Evolutionary conservation across 2,113 vertebrate species (phyloP).

Genomic region (Serilophus lunatus): DNA sequence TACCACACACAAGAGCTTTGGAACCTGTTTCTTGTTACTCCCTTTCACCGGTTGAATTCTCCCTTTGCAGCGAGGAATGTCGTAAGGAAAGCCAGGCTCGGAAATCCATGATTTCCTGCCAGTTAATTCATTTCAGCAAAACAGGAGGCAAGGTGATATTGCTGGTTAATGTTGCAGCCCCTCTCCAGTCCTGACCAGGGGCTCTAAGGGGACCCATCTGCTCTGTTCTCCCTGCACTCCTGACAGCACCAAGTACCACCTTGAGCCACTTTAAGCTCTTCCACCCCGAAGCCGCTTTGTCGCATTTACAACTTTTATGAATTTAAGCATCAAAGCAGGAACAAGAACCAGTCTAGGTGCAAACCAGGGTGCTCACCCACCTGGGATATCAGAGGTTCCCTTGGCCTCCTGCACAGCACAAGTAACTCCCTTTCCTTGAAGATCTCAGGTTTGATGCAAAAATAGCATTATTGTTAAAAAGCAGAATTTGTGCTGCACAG

Average conservation of each 20-base stretch:
- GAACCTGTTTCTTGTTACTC: constrained; percentile 64
- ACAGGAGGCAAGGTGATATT: constrained; percentile 52
- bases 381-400: not conserved
- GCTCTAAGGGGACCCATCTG: not conserved
- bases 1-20: not conserved
- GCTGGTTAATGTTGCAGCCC: not conserved
- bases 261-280: constrained; percentile 12
- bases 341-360: not conserved
- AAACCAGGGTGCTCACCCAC: not conserved
- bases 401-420: accelerated
- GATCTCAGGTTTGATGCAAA: not conserved
- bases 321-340: constrained; percentile 25
- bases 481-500: accelerated
- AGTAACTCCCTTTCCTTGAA: accelerated
- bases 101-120: constrained; percentile 71
- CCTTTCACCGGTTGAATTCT: constrained; percentile 20
- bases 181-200: not conserved
- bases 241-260: not conserved
- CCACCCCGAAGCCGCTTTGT: not conserved
- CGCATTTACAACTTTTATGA: not conserved
- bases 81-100: constrained; percentile 10
- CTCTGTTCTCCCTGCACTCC: not conserved
- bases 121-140: constrained; percentile 63
- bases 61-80: constrained; percentile 24
- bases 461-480: not conserved